Base-by-base conservation (phyloP, 1,140 invertebrate genomes). In the Papilio dardanus region DNA sequence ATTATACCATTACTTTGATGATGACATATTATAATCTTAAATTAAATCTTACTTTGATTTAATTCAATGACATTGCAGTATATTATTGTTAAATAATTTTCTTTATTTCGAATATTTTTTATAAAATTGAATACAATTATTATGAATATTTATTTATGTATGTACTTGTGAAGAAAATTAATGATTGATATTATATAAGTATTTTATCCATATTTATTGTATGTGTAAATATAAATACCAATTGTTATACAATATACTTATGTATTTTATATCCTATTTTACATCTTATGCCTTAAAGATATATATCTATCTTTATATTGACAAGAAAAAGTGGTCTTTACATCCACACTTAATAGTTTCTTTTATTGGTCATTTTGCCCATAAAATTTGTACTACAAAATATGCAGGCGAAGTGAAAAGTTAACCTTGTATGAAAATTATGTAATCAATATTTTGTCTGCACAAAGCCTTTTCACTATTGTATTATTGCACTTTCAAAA, bases 11-110 rank as follows among this genome's bases (percentile, higher is more conserved):
- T 28, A 58, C 21, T 58, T 58, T 58, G 54, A 58, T 58, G 54
- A 28, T 30, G 24, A 58, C 28, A 10, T 12, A 3, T 2, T 28
- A 28, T 5, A 19, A 50, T 28, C 3, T 58, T 54, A 16, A 42
- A n/a, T 28, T 58, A 14, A 58, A 58, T 28, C 21, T 58, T 58
- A 58, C 10, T 58, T 28, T 28, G 54, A 77, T 79, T 74, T 74
- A 74, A 76, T 77, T 77, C 73, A 75, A 80, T 77, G 46, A 74
- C 67, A 79, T 76, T 78, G 66, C 76, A 75, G 37, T 80, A 66
- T 76, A 78, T 76, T 65, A 37, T 78, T 78, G 75, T 74, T 80
- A 75, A 71, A 30, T 71, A 65, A 31, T 35, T 76, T 42, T 1
- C 62, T 74, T 74, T 68, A 33, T 74, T 76, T 74, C 40, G n/a